Conservation (phyloP, 2,888 invertebrate species). For the Drosophila maculinotata region DNA sequence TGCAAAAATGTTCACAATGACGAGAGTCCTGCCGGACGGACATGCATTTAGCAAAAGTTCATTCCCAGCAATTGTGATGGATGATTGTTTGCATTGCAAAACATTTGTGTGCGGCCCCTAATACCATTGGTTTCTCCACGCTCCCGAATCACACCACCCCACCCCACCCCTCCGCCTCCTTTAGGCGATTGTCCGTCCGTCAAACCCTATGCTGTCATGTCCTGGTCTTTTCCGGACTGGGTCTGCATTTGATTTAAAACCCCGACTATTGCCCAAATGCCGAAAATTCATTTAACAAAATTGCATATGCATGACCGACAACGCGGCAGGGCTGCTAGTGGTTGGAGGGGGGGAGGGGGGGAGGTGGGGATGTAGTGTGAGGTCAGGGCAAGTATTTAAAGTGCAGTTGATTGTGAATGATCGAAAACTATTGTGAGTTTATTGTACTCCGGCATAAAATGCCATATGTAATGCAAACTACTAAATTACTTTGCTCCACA, state of each 20-base stretch:
- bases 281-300: slow-evolving; percentile 67
- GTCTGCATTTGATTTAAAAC: slow-evolving; percentile 38
- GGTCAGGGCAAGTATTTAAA: no score
- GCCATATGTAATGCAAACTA: neutral
- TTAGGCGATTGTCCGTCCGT: neutral
- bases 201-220: slow-evolving; percentile 1
- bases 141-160: neutral
- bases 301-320: slow-evolving; percentile 54
- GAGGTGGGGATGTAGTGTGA: neutral
- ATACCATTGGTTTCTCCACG: slow-evolving; percentile 23
- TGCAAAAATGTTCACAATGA: slow-evolving; percentile 62
- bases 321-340: neutral
- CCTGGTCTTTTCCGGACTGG: neutral
- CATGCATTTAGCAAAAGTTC: slow-evolving; percentile 42
- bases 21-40: slow-evolving; percentile 23
- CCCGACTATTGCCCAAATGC: slow-evolving; percentile 47
- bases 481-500: slow-evolving; percentile 14
- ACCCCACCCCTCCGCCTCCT: neutral
- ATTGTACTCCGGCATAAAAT: neutral
- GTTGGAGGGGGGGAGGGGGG: neutral
- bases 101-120: slow-evolving; percentile 58
- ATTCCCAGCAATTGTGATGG: slow-evolving; percentile 71
- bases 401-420: slow-evolving; percentile 20
- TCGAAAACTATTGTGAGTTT: slow-evolving; percentile 25
- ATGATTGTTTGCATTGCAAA: slow-evolving; percentile 75